Percentiles rank a stretch among this genome's conserved stretches.
phyloP scores from a whole-genome alignment of 2,113 vertebrate genomes.

The Noctilio leporinus region DNA sequence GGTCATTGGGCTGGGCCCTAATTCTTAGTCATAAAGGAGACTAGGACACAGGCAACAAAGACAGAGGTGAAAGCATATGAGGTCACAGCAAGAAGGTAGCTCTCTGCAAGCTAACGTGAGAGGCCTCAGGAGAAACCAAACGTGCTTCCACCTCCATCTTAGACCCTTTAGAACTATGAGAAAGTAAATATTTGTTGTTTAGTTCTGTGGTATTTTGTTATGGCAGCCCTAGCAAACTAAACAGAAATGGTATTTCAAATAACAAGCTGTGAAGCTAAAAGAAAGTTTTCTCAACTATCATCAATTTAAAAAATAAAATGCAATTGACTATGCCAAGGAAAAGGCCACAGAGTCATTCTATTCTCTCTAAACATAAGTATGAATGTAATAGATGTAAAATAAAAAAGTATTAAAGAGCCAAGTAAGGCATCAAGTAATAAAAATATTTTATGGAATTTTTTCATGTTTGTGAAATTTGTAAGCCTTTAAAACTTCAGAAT shows the following conservation, averaged over 20 bases:
- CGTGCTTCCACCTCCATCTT: neutral
- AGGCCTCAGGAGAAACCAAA: neutral
- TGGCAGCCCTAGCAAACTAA: neutral
- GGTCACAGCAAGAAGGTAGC: neutral
- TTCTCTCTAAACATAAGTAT: neutral
- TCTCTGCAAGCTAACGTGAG: neutral
- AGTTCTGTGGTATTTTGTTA: neutral
- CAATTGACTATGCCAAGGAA: neutral
- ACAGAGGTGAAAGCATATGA: neutral
- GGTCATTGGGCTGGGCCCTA: neutral
- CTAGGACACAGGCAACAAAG: neutral
- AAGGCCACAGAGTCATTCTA: neutral
- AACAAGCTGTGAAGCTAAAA: neutral
- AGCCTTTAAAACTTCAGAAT: neutral
- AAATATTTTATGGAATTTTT: neutral
- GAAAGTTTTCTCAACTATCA: neutral
- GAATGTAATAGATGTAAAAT: neutral
- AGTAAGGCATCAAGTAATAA: neutral
- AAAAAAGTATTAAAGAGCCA: neutral
- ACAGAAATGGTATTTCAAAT: neutral
- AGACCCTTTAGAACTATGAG: neutral
- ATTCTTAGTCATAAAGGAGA: neutral
- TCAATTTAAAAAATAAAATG: neutral
- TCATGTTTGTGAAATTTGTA: neutral
- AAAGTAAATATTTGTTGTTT: neutral